phyloP scores from a whole-genome alignment of 2,888 invertebrate genomes.

The Sphecodes monilicornis region DNA sequence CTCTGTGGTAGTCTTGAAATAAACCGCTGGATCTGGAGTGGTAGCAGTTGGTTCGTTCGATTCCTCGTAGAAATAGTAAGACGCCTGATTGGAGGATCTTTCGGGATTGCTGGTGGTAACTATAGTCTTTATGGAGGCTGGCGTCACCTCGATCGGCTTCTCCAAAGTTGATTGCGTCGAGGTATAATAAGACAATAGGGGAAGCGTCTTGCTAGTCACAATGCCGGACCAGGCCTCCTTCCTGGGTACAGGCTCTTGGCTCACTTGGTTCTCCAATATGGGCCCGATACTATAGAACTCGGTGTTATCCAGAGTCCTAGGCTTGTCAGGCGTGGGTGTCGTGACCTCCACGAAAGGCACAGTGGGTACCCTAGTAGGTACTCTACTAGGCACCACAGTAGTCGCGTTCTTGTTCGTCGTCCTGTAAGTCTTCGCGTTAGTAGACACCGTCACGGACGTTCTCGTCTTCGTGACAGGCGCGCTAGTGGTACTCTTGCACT shows the following conservation, averaged over 20 bases:
- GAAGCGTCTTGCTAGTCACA: constrained; percentile 87
- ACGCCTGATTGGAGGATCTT: constrained; percentile 82
- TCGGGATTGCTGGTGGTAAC: constrained; percentile 69
- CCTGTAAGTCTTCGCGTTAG: constrained; percentile 54
- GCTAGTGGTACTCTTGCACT: constrained; percentile 69
- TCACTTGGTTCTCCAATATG: constrained; percentile 71
- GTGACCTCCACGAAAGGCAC: constrained; percentile 70
- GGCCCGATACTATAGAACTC: constrained; percentile 68
- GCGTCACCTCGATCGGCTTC: constrained; percentile 77
- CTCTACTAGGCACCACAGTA: constrained; percentile 30
- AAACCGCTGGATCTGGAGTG: constrained; percentile 71
- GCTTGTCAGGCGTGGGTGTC: constrained; percentile 67
- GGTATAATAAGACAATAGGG: constrained; percentile 87
- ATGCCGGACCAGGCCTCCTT: constrained; percentile 82
- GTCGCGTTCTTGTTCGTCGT: constrained; percentile 56
- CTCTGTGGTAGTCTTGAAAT: constrained; percentile 76
- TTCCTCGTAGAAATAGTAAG: constrained; percentile 90
- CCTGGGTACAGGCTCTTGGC: constrained; percentile 74
- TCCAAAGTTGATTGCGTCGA: constrained; percentile 82
- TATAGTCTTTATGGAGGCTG: constrained; percentile 73
- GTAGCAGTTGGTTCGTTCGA: constrained; percentile 74
- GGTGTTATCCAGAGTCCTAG: constrained; percentile 65
- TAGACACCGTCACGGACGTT: constrained; percentile 33
- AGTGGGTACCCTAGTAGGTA: constrained; percentile 43
- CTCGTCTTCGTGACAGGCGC: constrained; percentile 67